phyloP scores from a whole-genome alignment of 2,888 invertebrate genomes.

The Lasioglossum marginatum region DNA sequence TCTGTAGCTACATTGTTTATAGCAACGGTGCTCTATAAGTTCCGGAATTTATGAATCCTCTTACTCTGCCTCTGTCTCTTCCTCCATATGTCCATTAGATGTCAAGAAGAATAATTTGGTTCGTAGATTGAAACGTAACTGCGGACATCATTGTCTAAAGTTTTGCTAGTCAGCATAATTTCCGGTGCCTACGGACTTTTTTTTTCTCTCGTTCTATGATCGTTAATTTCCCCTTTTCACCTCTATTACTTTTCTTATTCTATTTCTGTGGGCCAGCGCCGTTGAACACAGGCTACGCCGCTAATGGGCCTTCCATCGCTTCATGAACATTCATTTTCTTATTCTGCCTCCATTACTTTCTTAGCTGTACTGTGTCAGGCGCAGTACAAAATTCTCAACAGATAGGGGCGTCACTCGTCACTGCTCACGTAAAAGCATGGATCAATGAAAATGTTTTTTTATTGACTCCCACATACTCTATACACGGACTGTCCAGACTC shows the following conservation, averaged over 20 bases:
- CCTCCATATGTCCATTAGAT: slow-evolving; percentile 3
- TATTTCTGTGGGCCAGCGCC: not conserved
- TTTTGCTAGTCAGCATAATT: slow-evolving; percentile 16
- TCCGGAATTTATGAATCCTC: slow-evolving; percentile 6
- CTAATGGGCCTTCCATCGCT: slow-evolving; percentile 9
- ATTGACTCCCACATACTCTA: not conserved
- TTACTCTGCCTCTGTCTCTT: slow-evolving; percentile 7
- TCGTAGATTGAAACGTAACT: slow-evolving; percentile 11
- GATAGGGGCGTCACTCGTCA: not conserved
- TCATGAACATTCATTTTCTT: slow-evolving; percentile 3
- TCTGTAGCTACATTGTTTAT: not conserved
- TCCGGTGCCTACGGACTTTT: not conserved
- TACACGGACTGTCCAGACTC: too few relatives aligned
- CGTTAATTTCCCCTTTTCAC: slow-evolving; percentile 15
- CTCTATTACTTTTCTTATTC: slow-evolving; percentile 11
- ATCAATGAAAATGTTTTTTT: not conserved
- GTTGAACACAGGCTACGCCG: not conserved
- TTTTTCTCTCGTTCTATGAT: not conserved
- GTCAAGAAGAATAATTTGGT: slow-evolving; percentile 11
- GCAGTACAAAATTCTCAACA: not conserved
- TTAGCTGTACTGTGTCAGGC: not conserved
- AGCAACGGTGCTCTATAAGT: slow-evolving; percentile 7
- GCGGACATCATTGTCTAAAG: slow-evolving; percentile 15
- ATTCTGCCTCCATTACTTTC: slow-evolving; percentile 15
- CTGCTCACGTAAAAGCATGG: not conserved